Percentiles rank a stretch among this genome's conserved stretches.
Evolutionary conservation across 2,113 vertebrate species (phyloP).

Genomic region (Oreochromis aureus): DNA sequence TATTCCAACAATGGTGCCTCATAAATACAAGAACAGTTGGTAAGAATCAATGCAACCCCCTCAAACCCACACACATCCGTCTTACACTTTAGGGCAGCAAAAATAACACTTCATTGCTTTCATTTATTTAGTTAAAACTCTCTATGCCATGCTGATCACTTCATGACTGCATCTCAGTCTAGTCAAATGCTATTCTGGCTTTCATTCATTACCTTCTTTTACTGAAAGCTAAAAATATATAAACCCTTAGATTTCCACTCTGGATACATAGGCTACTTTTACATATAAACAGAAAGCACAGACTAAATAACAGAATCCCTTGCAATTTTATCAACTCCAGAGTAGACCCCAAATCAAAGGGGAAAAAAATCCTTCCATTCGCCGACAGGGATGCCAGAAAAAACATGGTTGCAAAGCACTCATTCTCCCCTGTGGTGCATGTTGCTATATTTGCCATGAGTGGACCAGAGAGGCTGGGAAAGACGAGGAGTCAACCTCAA

Average conservation of each 20-base stretch:
- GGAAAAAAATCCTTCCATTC: slow-evolving; percentile 24
- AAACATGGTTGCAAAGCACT: slow-evolving; percentile 30
- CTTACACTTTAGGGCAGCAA: not conserved
- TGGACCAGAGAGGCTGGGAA: slow-evolving; percentile 48
- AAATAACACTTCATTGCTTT: not conserved
- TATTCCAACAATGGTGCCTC: not conserved
- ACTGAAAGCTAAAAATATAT: not conserved
- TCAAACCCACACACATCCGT: slow-evolving; percentile 12
- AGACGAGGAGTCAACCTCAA: slow-evolving; percentile 41
- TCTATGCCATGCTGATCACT: not conserved
- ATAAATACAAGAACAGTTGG: not conserved
- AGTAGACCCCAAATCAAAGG: slow-evolving; percentile 22
- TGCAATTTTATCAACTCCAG: not conserved
- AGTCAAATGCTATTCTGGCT: not conserved
- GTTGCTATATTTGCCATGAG: slow-evolving; percentile 54
- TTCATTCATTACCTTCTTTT: not conserved
- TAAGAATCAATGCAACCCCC: not conserved
- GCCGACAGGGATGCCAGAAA: slow-evolving; percentile 5
- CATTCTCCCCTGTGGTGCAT: slow-evolving; percentile 39
- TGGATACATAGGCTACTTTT: not conserved
- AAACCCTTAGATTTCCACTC: not conserved
- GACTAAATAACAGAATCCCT: not conserved
- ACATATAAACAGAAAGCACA: not conserved
- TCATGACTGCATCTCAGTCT: not conserved
- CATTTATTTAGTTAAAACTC: not conserved